Evolutionary conservation across 1,140 invertebrate genomes (phyloP).

Genomic region (Eulimnadia texana): DNA sequence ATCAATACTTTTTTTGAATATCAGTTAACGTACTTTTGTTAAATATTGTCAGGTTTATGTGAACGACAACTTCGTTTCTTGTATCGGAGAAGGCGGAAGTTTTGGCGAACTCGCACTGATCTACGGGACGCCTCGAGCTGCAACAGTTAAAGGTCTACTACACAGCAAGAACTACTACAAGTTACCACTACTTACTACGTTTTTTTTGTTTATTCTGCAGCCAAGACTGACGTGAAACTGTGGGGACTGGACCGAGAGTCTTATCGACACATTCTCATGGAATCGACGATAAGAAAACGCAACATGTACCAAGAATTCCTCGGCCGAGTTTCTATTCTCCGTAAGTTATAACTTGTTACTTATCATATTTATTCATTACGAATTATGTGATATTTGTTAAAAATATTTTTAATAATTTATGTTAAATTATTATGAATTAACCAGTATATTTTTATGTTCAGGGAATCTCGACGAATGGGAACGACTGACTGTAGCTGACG

Average conservation of each 20-base stretch:
- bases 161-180: not conserved
- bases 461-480: slow-evolving; percentile 99
- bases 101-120: slow-evolving; percentile 97
- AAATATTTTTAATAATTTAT: not conserved
- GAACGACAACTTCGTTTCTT: slow-evolving; percentile 67
- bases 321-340: slow-evolving; percentile 89
- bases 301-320: slow-evolving; percentile 99
- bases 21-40: not conserved
- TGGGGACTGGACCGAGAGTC: slow-evolving; percentile 98
- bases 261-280: slow-evolving; percentile 96
- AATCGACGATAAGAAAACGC: slow-evolving; percentile 92
- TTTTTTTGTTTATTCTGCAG: slow-evolving; percentile 33
- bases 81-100: slow-evolving; percentile 89
- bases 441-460: too few relatives aligned
- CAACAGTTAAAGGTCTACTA: slow-evolving; percentile 57
- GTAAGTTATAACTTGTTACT: slow-evolving; percentile 33
- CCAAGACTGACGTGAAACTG: slow-evolving; percentile 86
- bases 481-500: slow-evolving; percentile 91
- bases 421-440: not conserved
- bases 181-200: too few relatives aligned
- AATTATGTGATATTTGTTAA: too few relatives aligned
- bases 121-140: slow-evolving; percentile 94
- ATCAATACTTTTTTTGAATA: too few relatives aligned
- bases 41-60: slow-evolving; percentile 36
- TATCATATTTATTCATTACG: too few relatives aligned